phyloP scores from a whole-genome alignment of 2,888 invertebrate species.

The Erebia ligea region DNA sequence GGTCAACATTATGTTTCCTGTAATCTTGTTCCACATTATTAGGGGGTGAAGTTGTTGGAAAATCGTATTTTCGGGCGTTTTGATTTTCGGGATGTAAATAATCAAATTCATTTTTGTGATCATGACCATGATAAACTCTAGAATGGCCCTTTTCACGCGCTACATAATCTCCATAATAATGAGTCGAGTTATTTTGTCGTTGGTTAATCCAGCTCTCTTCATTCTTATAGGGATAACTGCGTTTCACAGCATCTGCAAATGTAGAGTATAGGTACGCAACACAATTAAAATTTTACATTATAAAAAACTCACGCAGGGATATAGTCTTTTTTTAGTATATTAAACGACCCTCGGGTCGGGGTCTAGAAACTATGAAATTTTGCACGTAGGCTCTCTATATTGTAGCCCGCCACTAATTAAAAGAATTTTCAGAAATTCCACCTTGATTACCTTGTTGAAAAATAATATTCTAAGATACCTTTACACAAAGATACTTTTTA shows the following conservation, averaged over 20 bases:
- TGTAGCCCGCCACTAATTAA: too few species aligned
- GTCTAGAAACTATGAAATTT: too few species aligned
- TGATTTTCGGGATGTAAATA: slow-evolving; percentile 44
- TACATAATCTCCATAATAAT: slow-evolving; percentile 44
- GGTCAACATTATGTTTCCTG: slow-evolving; percentile 47
- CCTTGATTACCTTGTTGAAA: too few species aligned
- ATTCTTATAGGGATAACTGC: slow-evolving; percentile 41
- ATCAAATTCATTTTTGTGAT: slow-evolving; percentile 45
- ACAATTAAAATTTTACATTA: too few species aligned
- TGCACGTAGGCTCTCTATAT: too few species aligned
- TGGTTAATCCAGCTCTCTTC: slow-evolving; percentile 46
- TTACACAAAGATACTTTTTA: too few species aligned
- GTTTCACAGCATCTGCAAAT: slow-evolving; percentile 55
- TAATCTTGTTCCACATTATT: slow-evolving; percentile 44
- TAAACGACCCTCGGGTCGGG: too few species aligned
- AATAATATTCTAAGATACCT: too few species aligned
- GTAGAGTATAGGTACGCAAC: too few species aligned
- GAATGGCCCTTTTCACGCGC: slow-evolving; percentile 60
- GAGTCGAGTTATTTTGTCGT: slow-evolving; percentile 47
- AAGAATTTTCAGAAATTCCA: too few species aligned
- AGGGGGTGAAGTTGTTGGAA: slow-evolving; percentile 43
- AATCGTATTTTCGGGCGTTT: slow-evolving; percentile 52
- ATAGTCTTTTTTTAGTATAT: too few species aligned
- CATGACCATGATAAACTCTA: slow-evolving; percentile 57
- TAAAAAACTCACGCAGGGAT: too few species aligned